These are phyloP conservation scores for Junonia oenone DNA, from an alignment of 2,888 invertebrate genomes.

Conservation along the genomic window DNA sequence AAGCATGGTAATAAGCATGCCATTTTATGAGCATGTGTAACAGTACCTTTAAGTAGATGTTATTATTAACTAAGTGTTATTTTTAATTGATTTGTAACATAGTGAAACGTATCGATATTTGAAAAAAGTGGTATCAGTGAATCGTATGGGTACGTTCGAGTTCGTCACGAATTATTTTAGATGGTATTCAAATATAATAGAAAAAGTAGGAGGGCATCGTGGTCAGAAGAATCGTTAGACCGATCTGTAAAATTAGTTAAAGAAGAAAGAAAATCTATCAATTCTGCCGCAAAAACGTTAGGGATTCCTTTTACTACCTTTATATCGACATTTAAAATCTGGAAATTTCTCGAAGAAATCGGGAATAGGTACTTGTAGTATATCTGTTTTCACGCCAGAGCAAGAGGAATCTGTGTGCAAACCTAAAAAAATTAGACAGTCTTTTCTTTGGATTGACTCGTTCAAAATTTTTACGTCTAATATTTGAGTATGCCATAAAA, in stretches of 20 bases:
- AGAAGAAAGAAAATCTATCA: neutral
- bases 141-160: too few relatives aligned
- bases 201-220: neutral
- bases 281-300: neutral
- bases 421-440: neutral
- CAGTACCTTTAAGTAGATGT: neutral
- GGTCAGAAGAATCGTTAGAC: neutral
- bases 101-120: too few relatives aligned
- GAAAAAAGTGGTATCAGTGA: too few relatives aligned
- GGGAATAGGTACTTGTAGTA: neutral
- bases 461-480: neutral
- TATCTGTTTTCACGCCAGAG: neutral
- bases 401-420: neutral
- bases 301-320: neutral
- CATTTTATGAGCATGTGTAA: neutral
- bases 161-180: too few relatives aligned
- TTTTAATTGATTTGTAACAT: too few relatives aligned
- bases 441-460: neutral
- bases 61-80: too few relatives aligned
- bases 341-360: neutral
- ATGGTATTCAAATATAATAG: neutral
- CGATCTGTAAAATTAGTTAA: neutral
- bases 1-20: neutral
- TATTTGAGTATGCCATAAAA: neutral
- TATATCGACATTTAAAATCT: neutral